Evolutionary conservation across 2,113 vertebrate species (phyloP).

Genomic region (Brienomyrus brachyistius): DNA sequence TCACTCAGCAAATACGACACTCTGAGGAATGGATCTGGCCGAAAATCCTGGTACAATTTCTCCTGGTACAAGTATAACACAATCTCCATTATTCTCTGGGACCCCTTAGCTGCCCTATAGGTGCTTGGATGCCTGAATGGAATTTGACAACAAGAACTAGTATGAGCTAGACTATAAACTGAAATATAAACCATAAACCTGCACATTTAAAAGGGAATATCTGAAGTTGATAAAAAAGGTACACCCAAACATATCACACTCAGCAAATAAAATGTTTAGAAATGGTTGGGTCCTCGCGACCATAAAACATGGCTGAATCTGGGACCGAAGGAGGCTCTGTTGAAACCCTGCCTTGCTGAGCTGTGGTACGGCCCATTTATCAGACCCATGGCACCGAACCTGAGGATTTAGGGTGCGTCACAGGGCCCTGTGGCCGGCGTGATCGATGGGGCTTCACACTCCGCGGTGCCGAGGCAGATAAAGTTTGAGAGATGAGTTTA

Average conservation of each 20-base stretch:
- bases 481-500: conserved; percentile 12
- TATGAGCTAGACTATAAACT: background rate
- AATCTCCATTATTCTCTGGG: background rate
- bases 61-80: background rate
- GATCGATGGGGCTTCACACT: background rate
- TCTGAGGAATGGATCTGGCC: too few species aligned
- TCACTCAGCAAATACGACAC: background rate
- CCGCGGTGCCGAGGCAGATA: background rate
- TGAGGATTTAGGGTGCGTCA: background rate
- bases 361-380: background rate
- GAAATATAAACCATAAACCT: background rate
- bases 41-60: background rate
- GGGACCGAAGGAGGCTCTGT: background rate
- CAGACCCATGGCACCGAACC: background rate
- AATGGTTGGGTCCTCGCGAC: background rate
- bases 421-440: background rate
- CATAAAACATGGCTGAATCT: background rate
- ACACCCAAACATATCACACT: background rate
- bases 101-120: background rate
- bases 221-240: background rate
- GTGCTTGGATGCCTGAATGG: background rate
- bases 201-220: background rate
- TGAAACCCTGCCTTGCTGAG: background rate
- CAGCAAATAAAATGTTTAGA: background rate
- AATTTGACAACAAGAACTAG: background rate